Evolutionary conservation across 2,888 invertebrate species (phyloP).

Genomic region (Pandemis cinnamomeana): DNA sequence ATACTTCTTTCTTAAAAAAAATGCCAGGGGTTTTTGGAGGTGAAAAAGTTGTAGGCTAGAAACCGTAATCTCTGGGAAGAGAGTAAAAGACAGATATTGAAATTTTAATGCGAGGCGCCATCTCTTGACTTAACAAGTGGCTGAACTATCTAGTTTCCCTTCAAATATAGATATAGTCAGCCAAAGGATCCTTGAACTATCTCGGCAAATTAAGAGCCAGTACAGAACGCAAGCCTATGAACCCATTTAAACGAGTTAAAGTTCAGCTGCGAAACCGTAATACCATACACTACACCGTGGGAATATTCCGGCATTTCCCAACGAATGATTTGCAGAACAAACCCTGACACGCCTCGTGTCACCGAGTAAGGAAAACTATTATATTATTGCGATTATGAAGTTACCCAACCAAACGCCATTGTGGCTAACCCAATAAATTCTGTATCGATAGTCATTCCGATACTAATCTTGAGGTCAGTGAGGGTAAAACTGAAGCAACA

Average conservation of each 20-base stretch:
- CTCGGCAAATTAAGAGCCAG: conserved; percentile 33
- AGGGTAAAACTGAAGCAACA: conserved; percentile 28
- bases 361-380: conserved; percentile 44
- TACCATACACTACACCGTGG: conserved; percentile 36
- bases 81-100: no score
- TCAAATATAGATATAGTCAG: conserved; percentile 5
- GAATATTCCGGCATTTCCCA: conserved; percentile 42
- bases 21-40: no score
- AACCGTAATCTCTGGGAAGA: no score
- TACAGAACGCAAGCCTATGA: conserved; percentile 15
- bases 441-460: conserved; percentile 30
- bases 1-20: no score
- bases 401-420: conserved; percentile 37
- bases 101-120: no score
- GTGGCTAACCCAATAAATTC: conserved; percentile 35
- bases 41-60: no score
- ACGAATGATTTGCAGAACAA: conserved; percentile 37
- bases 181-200: conserved; percentile 39
- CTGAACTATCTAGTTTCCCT: background rate
- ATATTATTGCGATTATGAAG: conserved; percentile 42
- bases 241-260: conserved; percentile 33
- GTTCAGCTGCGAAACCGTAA: conserved; percentile 34
- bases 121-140: no score
- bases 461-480: conserved; percentile 33
- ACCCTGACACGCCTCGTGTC: conserved; percentile 42